These are phyloP conservation scores for Sinocyclocheilus rhinocerous DNA, from an alignment of 2,113 vertebrate species.

Conservation along the genomic window DNA sequence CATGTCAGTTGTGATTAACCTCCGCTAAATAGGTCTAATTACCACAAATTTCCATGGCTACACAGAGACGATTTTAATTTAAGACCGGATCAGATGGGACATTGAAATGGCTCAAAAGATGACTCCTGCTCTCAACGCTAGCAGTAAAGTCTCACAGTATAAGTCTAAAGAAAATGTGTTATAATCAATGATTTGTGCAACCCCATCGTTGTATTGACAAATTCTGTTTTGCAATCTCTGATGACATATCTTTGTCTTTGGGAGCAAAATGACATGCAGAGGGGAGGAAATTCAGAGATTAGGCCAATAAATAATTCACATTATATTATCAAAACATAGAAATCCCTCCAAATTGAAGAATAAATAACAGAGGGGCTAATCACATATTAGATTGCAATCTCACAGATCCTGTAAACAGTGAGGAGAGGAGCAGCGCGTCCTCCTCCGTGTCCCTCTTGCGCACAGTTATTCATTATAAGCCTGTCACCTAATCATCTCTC, in stretches of 20 bases:
- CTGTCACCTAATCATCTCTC: slow-evolving; percentile 61
- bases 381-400: slow-evolving; percentile 58
- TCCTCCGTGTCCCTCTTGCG: slow-evolving; percentile 4
- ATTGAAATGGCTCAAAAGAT: slow-evolving; percentile 9
- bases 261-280: slow-evolving; percentile 36
- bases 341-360: slow-evolving; percentile 43
- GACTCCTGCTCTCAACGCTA: slow-evolving; percentile 2
- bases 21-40: slow-evolving; percentile 61
- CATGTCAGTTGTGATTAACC: slow-evolving; percentile 58
- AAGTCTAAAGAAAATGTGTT: not conserved
- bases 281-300: slow-evolving; percentile 51
- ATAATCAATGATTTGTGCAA: slow-evolving; percentile 20
- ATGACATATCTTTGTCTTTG: slow-evolving; percentile 37
- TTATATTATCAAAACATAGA: slow-evolving; percentile 53
- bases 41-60: slow-evolving; percentile 55
- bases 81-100: slow-evolving; percentile 38
- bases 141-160: slow-evolving; percentile 9
- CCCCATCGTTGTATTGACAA: not conserved
- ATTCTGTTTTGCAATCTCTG: not conserved
- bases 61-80: slow-evolving; percentile 53
- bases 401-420: slow-evolving; percentile 39
- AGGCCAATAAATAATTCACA: slow-evolving; percentile 58
- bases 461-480: slow-evolving; percentile 58
- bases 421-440: slow-evolving; percentile 27
- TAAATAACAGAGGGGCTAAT: slow-evolving; percentile 58